Conservation (phyloP, 1,140 invertebrate species). For the Nomia melanderi region DNA sequence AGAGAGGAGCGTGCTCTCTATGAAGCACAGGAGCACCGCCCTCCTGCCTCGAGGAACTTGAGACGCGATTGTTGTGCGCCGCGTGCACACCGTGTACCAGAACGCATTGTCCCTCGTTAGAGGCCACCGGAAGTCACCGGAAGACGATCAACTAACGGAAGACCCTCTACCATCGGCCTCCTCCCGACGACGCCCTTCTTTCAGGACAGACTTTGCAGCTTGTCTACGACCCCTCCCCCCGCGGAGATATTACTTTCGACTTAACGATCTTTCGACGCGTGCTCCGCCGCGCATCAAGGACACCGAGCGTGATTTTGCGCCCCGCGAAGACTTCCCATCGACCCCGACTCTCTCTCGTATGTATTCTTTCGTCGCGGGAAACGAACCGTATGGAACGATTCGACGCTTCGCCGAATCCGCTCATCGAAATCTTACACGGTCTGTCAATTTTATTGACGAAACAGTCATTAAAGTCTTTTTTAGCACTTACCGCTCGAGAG, state of each 20-base stretch:
- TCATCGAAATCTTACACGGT: too few relatives aligned
- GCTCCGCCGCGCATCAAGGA: conserved; percentile 8
- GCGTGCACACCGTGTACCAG: conserved; percentile 71
- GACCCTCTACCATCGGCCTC: conserved; percentile 62
- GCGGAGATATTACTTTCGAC: conserved; percentile 51
- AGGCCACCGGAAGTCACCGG: conserved; percentile 79
- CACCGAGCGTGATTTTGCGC: neutral
- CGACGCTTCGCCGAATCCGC: too few relatives aligned
- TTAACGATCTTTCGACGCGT: conserved; percentile 62
- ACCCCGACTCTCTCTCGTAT: too few relatives aligned
- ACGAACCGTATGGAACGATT: neutral
- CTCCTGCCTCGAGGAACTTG: conserved; percentile 79
- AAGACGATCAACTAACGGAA: conserved; percentile 80
- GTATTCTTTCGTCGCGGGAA: neutral
- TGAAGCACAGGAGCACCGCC: conserved; percentile 60
- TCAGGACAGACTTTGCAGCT: conserved; percentile 53
- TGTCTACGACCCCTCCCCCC: conserved; percentile 41
- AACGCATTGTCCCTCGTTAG: conserved; percentile 68
- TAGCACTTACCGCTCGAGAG: too few relatives aligned
- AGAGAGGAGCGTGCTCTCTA: conserved; percentile 17
- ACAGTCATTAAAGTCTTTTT: too few relatives aligned
- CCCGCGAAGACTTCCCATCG: neutral
- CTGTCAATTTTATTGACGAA: too few relatives aligned
- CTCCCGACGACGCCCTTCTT: conserved; percentile 39
- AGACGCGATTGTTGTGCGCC: conserved; percentile 80